Evolutionary conservation across 2,888 invertebrate genomes (phyloP).

Genomic region (Sminthurinus aureus): DNA sequence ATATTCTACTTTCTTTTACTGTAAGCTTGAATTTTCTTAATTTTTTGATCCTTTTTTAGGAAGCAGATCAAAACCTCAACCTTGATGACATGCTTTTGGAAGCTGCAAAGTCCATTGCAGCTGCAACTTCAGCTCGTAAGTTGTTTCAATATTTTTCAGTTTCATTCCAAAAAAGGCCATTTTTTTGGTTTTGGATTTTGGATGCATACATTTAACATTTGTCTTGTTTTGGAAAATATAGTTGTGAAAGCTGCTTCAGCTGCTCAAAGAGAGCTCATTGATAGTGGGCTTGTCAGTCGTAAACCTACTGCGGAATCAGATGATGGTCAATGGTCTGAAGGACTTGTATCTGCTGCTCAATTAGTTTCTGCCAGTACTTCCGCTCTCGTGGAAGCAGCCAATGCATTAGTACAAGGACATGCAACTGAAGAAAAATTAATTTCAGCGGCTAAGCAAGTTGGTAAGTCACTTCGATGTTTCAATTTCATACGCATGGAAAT

Average conservation of each 20-base stretch:
- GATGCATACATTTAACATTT: too few relatives aligned
- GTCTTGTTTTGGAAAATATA: background rate
- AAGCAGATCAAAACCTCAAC: conserved; percentile 90
- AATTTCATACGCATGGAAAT: too few relatives aligned
- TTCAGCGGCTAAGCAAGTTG: conserved; percentile 92
- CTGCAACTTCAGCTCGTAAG: conserved; percentile 92
- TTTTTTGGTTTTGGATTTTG: conserved; percentile 75
- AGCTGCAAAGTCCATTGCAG: conserved; percentile 96
- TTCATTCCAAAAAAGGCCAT: background rate
- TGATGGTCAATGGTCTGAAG: conserved; percentile 98
- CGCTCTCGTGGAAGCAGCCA: conserved; percentile 83
- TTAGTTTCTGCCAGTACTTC: conserved; percentile 62
- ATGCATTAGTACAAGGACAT: conserved; percentile 91
- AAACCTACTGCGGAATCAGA: conserved; percentile 85
- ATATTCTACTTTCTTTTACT: conserved; percentile 20
- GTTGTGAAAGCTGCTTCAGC: conserved; percentile 95
- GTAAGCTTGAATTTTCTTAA: conserved; percentile 3
- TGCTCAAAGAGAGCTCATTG: conserved; percentile 94
- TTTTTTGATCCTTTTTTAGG: conserved; percentile 67
- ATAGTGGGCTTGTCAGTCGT: conserved; percentile 82
- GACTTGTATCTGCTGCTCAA: conserved; percentile 88
- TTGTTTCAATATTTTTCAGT: conserved; percentile 62
- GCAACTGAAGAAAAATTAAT: conserved; percentile 95
- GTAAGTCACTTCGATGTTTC: too few relatives aligned
- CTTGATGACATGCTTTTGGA: conserved; percentile 99